A percentile compares a stretch with the other conserved stretches of the same genome.
phyloP scores from a whole-genome alignment of 2,113 vertebrate species.

The Orycteropus afer region DNA sequence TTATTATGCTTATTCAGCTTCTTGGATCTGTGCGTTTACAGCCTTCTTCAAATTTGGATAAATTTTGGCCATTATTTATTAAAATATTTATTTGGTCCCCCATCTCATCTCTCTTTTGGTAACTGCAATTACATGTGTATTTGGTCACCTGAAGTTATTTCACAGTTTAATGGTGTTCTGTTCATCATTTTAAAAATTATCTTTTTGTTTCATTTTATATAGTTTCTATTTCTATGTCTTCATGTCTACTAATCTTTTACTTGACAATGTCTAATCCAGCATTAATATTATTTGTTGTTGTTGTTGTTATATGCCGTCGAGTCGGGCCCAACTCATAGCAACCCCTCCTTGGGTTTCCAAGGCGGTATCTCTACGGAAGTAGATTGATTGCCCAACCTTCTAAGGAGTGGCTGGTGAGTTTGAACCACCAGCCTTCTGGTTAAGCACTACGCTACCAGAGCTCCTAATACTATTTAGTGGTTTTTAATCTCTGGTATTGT shows the following conservation, averaged over 20 bases:
- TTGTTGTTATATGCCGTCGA: too few relatives aligned
- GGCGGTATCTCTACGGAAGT: too few relatives aligned
- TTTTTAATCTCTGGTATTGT: not conserved
- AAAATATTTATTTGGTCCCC: not conserved
- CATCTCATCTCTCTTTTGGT: not conserved
- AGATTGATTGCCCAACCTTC: too few relatives aligned
- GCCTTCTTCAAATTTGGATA: not conserved
- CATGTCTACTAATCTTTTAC: not conserved
- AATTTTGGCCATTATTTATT: not conserved
- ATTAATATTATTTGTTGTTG: not conserved
- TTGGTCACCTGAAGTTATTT: not conserved
- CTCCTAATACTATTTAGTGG: not conserved
- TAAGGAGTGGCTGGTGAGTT: too few relatives aligned
- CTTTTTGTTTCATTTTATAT: not conserved
- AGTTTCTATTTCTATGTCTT: not conserved
- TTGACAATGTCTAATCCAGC: not conserved
- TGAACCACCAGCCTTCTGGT: too few relatives aligned
- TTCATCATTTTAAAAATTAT: slow-evolving; percentile 15
- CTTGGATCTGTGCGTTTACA: not conserved
- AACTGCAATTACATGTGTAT: not conserved
- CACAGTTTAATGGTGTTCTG: not conserved
- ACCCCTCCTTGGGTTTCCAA: too few relatives aligned
- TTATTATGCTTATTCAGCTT: slow-evolving; percentile 16
- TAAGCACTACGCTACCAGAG: too few relatives aligned
- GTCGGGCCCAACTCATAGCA: too few relatives aligned